Evolutionary conservation across 1,140 invertebrate species (phyloP), one percentile per base, ranked within the genome.

Genomic region (Drosophila micromelanica): DNA sequence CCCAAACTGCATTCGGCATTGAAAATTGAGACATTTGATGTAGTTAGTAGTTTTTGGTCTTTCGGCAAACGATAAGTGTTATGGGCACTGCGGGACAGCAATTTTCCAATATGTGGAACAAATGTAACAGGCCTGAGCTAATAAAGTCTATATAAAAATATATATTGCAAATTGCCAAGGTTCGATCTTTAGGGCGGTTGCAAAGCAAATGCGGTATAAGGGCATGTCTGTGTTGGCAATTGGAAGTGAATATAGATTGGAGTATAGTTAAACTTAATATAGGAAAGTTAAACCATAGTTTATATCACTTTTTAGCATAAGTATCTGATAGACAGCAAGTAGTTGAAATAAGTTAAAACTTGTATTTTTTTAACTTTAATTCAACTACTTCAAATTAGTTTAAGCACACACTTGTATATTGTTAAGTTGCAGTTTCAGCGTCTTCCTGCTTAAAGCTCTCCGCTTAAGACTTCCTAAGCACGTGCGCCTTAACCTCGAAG

Each of bases 21-120:
- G 70, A 68, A 57, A 73, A 73, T 73, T 73, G 70, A 73, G 70
- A 73, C 70, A 73, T 73, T 73, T 67, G 42, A 68, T 73, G 63
- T 73, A 73, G 70, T 68, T 73, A 68, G 63, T 73, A 68, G n/a
- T 60, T n/a, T 23, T 57, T 35, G 30, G 42, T 17, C 15, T 52
- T 13, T 8, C 17, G 48, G 9, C 37, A 35, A 38, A 54, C 49
- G 70, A 57, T 73, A 73, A 73, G 70, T 73, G 70, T 73, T 68
- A 73, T 73, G 63, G 54, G 48, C 70, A 12, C 70, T 46, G 70
- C 70, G 70, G 70, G 70, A 68, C 52, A 65, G 30, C 69, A 57
- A 30, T 63, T 20, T 48, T 63, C 54, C 42, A 38, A 38, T 38
- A 71, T 71, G 52, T 71, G 61, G 61, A 64, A 57, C 61, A 72